phyloP scores from a whole-genome alignment of 2,888 invertebrate species.

The Zygogramma bicolorata region DNA sequence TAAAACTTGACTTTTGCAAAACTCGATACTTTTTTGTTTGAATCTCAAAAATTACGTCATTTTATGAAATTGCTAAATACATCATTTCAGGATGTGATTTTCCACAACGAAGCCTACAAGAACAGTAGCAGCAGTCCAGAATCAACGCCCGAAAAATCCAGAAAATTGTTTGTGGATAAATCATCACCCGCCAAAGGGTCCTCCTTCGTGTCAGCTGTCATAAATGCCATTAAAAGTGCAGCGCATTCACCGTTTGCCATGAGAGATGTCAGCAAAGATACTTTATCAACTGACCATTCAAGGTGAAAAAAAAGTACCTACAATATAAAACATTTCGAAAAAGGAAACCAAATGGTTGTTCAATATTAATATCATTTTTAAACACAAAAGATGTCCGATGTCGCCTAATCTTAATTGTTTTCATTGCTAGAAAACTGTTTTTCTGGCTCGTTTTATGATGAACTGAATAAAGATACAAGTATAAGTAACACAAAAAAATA shows the following conservation, averaged over 20 bases:
- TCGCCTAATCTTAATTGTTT: no score
- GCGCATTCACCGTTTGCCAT: constrained; percentile 47
- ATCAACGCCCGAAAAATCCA: constrained; percentile 72
- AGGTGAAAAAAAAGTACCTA: constrained; percentile 38
- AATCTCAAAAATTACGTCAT: not conserved
- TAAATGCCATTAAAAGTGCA: constrained; percentile 73
- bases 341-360: not conserved
- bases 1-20: not conserved
- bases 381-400: no score
- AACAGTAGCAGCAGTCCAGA: constrained; percentile 73
- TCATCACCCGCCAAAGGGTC: constrained; percentile 74
- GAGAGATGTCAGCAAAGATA: constrained; percentile 60
- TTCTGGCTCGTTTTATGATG: no score
- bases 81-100: constrained; percentile 76
- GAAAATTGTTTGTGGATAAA: constrained; percentile 58
- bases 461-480: no score
- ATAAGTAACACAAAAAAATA: no score
- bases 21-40: no score
- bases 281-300: constrained; percentile 54
- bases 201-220: constrained; percentile 79
- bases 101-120: constrained; percentile 83
- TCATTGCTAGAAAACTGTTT: no score
- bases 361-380: not conserved
- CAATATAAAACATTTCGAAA: constrained; percentile 53
- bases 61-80: not conserved